A percentile compares a stretch with the other conserved stretches of the same genome.
Conservation (phyloP, 2,113 vertebrate species). For the Zosterops lateralis region DNA sequence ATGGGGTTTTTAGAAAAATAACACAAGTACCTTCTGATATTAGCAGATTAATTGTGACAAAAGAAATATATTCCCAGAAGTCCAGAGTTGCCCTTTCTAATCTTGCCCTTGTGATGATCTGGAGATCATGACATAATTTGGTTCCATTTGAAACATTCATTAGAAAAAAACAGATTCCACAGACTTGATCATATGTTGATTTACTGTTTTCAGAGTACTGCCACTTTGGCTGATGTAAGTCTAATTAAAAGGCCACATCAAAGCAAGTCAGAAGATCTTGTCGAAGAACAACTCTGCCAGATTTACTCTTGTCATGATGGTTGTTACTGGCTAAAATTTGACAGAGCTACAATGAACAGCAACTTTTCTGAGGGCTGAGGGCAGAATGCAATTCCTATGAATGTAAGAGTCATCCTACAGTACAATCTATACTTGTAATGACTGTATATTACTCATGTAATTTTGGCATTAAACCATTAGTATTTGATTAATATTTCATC, state of each 20-base stretch:
- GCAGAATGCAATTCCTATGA: neutral
- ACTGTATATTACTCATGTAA: neutral
- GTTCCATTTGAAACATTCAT: neutral
- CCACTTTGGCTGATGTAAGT: neutral
- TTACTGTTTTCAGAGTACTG: neutral
- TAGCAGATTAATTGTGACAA: neutral
- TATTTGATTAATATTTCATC: neutral
- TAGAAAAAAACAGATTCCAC: accelerated
- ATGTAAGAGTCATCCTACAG: neutral
- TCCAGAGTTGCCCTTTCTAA: neutral
- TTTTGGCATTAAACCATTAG: neutral
- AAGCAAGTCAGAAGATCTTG: neutral
- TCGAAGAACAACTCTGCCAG: neutral
- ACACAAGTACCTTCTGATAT: neutral
- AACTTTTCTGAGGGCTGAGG: neutral
- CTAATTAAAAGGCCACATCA: neutral
- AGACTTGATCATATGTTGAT: accelerated
- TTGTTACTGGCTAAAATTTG: neutral
- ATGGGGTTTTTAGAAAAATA: neutral
- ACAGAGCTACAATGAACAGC: neutral
- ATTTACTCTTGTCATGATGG: neutral
- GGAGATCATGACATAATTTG: neutral
- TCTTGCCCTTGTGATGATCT: neutral
- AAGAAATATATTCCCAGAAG: neutral
- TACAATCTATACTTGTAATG: neutral